Evolutionary conservation across 2,888 invertebrate species (phyloP).

Genomic region (Mesorhabditis sp.): DNA sequence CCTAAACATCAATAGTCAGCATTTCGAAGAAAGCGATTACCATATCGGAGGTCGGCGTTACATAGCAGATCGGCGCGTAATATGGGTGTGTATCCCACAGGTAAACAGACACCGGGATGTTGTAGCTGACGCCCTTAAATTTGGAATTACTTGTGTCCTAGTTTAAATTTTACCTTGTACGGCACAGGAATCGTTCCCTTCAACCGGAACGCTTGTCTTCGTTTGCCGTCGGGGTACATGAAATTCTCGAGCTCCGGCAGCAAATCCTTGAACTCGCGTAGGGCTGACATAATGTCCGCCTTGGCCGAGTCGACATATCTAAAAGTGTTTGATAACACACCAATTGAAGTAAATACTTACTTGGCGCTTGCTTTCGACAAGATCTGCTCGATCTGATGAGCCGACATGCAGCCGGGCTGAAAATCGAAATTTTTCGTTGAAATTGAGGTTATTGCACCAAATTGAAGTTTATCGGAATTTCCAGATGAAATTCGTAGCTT

Average conservation of each 20-base stretch:
- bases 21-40: conserved; percentile 66
- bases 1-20: neutral
- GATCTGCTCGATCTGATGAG: conserved; percentile 18
- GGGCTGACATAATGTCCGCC: conserved; percentile 43
- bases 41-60: conserved; percentile 87
- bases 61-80: conserved; percentile 82
- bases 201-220: conserved; percentile 59
- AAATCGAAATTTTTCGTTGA: conserved; percentile 3
- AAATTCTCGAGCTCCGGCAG: conserved; percentile 36
- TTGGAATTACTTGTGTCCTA: neutral
- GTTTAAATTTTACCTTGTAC: conserved; percentile 59
- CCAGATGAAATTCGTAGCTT: no score
- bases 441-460: neutral
- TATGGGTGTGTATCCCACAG: conserved; percentile 93
- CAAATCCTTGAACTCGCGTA: conserved; percentile 47
- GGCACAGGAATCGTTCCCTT: conserved; percentile 63
- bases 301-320: conserved; percentile 45
- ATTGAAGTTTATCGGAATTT: no score
- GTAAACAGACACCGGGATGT: conserved; percentile 95
- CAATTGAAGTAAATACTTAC: neutral
- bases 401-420: conserved; percentile 1
- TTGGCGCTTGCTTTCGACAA: conserved; percentile 24
- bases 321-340: neutral
- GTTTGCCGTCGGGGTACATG: conserved; percentile 58
- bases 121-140: conserved; percentile 74